Evolutionary conservation across 2,797 vertebrate genomes (phyloP).

Genomic region (Enoplosus armatus): DNA sequence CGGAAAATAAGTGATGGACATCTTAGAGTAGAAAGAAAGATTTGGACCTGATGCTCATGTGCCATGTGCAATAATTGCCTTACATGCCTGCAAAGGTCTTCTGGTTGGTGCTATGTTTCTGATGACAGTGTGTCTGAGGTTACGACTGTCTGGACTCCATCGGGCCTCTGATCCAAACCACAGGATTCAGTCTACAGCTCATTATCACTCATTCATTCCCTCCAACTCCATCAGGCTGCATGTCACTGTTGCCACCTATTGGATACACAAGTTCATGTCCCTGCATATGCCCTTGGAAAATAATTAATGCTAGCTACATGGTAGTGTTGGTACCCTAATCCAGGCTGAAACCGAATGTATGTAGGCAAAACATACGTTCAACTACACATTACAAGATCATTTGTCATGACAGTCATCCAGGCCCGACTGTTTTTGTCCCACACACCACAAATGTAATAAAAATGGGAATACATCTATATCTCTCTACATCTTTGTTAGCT

Average conservation of each 20-base stretch:
- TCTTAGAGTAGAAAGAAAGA: slow-evolving; percentile 3
- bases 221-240: slow-evolving; percentile 28
- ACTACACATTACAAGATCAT: not conserved
- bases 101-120: slow-evolving; percentile 53
- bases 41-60: not conserved
- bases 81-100: slow-evolving; percentile 28
- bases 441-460: slow-evolving; percentile 1
- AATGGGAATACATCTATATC: not conserved
- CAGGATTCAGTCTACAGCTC: slow-evolving; percentile 61
- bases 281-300: slow-evolving; percentile 25
- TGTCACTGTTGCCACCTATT: slow-evolving; percentile 77
- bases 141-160: slow-evolving; percentile 62
- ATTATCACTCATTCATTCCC: slow-evolving; percentile 58
- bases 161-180: slow-evolving; percentile 69
- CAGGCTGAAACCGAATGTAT: not conserved
- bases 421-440: not conserved
- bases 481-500: slow-evolving; percentile 8
- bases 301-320: not conserved
- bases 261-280: slow-evolving; percentile 55
- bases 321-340: not conserved
- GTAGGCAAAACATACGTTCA: not conserved
- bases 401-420: slow-evolving; percentile 6
- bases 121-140: slow-evolving; percentile 69
- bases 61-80: slow-evolving; percentile 41
- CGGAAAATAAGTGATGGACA: not conserved